Percentiles rank a stretch among this genome's conserved stretches.
These are phyloP conservation scores for Eilema depressum DNA, from an alignment of 2,888 invertebrate genomes.

Conservation along the genomic window DNA sequence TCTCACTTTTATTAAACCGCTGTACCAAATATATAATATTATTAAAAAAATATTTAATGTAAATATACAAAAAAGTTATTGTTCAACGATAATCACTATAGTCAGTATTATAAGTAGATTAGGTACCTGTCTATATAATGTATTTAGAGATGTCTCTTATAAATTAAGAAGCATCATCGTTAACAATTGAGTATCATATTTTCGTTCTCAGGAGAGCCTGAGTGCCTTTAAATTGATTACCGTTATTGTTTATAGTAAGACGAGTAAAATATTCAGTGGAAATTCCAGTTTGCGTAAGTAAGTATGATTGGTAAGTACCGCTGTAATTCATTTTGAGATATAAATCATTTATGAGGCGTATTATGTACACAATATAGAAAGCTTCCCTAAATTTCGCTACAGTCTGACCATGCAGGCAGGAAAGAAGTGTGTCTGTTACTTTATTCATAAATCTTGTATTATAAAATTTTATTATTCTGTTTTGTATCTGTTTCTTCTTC, in stretches of 20 bases:
- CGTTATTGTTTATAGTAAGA: slow-evolving; percentile 45
- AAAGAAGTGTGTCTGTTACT: not conserved
- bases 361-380: slow-evolving; percentile 50
- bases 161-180: slow-evolving; percentile 8
- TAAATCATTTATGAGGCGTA: slow-evolving; percentile 44
- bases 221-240: slow-evolving; percentile 29
- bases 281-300: slow-evolving; percentile 53
- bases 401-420: not conserved
- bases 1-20: no score
- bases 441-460: not conserved
- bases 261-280: slow-evolving; percentile 43
- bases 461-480: not conserved
- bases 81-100: no score
- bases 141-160: not conserved
- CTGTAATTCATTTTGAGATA: slow-evolving; percentile 35
- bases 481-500: no score
- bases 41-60: no score
- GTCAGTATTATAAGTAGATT: no score
- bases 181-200: slow-evolving; percentile 4
- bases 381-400: slow-evolving; percentile 2
- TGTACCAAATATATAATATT: no score
- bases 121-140: no score
- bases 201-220: not conserved
- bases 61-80: no score
- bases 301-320: slow-evolving; percentile 29